Percentiles rank a stretch among this genome's conserved stretches.
These are phyloP conservation scores for Trileptium ribeirensis DNA, from an alignment of 2,888 invertebrate species.

Conservation along the genomic window DNA sequence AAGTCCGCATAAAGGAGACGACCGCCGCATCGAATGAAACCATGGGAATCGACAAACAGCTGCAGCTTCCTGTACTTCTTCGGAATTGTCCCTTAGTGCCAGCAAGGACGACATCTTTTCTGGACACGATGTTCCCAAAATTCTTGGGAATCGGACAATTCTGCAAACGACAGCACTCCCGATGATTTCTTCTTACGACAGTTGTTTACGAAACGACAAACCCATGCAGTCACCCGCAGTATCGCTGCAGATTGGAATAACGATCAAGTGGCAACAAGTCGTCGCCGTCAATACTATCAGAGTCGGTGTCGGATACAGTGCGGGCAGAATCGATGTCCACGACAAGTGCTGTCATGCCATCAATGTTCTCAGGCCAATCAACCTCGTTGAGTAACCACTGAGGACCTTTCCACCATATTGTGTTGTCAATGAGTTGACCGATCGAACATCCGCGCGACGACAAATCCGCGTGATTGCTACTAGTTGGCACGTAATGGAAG, in stretches of 20 bases:
- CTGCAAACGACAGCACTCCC: not conserved
- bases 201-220: not conserved
- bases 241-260: not conserved
- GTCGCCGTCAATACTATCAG: too few relatives aligned
- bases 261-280: not conserved
- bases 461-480: conserved; percentile 44
- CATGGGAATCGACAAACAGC: not conserved
- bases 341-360: not conserved
- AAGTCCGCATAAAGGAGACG: not conserved
- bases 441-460: conserved; percentile 35
- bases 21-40: not conserved
- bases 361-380: not conserved
- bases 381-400: not conserved
- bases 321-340: not conserved
- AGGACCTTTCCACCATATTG: not conserved
- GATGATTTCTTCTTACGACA: not conserved
- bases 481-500: conserved; percentile 39
- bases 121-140: not conserved
- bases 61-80: not conserved
- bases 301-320: too few relatives aligned
- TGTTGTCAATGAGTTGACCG: not conserved
- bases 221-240: not conserved
- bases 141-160: not conserved
- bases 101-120: too few relatives aligned
- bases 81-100: not conserved